Base-by-base conservation (phyloP, 2,888 invertebrate genomes). In the Drosophila prolongata region DNA sequence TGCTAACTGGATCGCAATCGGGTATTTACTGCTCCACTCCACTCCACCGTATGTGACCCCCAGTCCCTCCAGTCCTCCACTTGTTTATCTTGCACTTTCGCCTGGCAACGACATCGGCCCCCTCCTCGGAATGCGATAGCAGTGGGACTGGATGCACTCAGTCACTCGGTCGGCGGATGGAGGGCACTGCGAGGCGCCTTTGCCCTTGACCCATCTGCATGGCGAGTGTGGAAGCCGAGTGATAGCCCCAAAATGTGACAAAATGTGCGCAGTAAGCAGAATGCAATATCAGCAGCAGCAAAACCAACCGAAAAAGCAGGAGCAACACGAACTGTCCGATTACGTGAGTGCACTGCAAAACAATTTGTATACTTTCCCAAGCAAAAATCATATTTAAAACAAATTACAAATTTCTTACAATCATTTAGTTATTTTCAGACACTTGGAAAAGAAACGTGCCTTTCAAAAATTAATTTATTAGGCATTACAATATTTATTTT, bases 261-360 rank as follows among this genome's bases (percentile, higher is more conserved):
- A 62, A 24, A 62, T 62, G 62, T 65, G 65, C 65, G 65, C 54
- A 67, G 68, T 54, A 35, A 27, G 4, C 10, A 46, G 54, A 65
- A 16, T 65, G 65, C 65, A 67, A 27, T 65, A 65, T 65, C 65
- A 65, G 65, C 65, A 66, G 30, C 37, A 37, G 6, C 9, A 27
- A 34, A 34, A 14, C 4, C n/a, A 47, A 14, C 11, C 9, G 4
- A 42, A 34, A 43, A 24, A 34, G 30, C 46, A 56, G 27, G 16
- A 34, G 30, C 44, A 60, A 16, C 61, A 60, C 47, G 44, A 60
- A 60, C 27, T 30, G 60, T 61, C 46, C 62, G 61, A 53, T 65
- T 53, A 66, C 43, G 56, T 59, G 58, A 44, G 35, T 50, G 40
- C 58, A 59, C 34, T 8, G 14, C 9, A 6, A 6, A 56, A 19